A percentile compares a stretch with the other conserved stretches of the same genome.
Evolutionary conservation across 1,140 invertebrate genomes (phyloP).

Genomic region (Gryon sp.): DNA sequence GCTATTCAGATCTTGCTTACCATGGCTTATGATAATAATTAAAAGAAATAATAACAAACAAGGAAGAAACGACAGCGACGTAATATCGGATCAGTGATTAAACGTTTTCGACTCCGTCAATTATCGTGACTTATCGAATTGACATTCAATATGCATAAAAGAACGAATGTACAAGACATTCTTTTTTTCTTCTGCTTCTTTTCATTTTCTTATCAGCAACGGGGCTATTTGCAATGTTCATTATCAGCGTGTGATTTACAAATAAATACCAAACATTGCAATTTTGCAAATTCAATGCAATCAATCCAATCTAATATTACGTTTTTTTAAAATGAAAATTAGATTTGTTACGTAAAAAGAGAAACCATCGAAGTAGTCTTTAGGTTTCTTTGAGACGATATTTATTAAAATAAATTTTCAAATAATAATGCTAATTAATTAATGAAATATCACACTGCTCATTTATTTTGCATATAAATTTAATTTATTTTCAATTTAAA

Average conservation of each 20-base stretch:
- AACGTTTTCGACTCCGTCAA: constrained; percentile 1
- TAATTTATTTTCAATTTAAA: too few species aligned
- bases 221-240: neutral
- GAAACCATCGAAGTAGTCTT: constrained; percentile 23
- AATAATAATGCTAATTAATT: neutral
- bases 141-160: neutral
- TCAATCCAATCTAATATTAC: constrained; percentile 2
- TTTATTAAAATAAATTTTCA: too few species aligned
- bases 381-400: neutral
- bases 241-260: constrained; percentile 11
- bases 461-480: too few species aligned
- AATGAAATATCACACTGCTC: too few species aligned
- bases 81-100: constrained; percentile 4
- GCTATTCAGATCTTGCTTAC: neutral
- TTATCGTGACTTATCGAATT: constrained; percentile 3
- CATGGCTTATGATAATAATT: neutral
- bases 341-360: constrained; percentile 19
- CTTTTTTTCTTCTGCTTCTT: too few species aligned
- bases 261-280: constrained; percentile 4
- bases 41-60: neutral
- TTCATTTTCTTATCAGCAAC: constrained; percentile 27
- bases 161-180: too few species aligned
- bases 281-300: neutral
- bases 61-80: neutral
- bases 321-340: neutral